phyloP scores from a whole-genome alignment of 2,797 vertebrate species.

The Emydoidea blandingii region DNA sequence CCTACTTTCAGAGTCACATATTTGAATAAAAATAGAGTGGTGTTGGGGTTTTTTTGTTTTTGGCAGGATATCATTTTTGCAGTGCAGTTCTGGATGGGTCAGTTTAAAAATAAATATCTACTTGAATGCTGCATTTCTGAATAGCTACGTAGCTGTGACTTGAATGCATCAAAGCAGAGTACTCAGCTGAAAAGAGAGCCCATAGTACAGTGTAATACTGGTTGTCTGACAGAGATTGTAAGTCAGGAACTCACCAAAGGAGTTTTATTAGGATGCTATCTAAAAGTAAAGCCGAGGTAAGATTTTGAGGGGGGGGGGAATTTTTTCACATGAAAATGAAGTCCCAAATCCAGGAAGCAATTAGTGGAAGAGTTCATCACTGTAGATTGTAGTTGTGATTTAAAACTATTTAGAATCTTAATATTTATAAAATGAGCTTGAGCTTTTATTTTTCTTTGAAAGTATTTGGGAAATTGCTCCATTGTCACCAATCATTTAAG shows the following conservation, averaged over 20 bases:
- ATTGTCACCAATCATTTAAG: neutral
- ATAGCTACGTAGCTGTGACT: slow-evolving; percentile 36
- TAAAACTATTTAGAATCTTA: slow-evolving; percentile 18
- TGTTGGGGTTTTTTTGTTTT: neutral
- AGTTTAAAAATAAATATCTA: slow-evolving; percentile 67
- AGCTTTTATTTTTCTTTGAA: neutral
- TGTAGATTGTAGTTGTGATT: neutral
- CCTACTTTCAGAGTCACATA: slow-evolving; percentile 62
- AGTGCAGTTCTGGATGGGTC: slow-evolving; percentile 50
- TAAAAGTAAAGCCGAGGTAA: neutral
- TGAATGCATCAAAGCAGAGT: slow-evolving; percentile 42
- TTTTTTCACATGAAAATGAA: neutral
- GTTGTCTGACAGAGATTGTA: neutral
- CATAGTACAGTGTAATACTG: slow-evolving; percentile 7
- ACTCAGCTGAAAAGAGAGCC: slow-evolving; percentile 34
- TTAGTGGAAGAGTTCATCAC: slow-evolving; percentile 44
- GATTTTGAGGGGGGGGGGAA: neutral
- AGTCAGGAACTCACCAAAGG: neutral
- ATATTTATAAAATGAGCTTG: slow-evolving; percentile 4
- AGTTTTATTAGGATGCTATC: neutral
- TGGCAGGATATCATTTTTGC: slow-evolving; percentile 55
- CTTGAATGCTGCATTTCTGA: slow-evolving; percentile 61
- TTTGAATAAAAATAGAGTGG: slow-evolving; percentile 75
- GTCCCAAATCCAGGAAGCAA: slow-evolving; percentile 45
- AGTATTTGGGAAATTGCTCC: neutral